Percentiles rank a stretch among this genome's conserved stretches.
Evolutionary conservation across 1,140 invertebrate genomes (phyloP).

Genomic region (Panagrolaimus sp.): DNA sequence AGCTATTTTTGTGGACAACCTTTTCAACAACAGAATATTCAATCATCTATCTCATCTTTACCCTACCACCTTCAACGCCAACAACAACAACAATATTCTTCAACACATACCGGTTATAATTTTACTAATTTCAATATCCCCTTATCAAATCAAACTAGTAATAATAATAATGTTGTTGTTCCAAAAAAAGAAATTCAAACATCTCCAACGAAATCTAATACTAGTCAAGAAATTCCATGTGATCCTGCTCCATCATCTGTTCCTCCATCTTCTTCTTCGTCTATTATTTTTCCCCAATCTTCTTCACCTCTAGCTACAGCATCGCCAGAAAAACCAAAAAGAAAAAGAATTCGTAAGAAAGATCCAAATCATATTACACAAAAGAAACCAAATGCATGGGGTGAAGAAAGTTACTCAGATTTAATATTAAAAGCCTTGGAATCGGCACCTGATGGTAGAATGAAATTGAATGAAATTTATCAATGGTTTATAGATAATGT

Average conservation of each 20-base stretch:
- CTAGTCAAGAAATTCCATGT: too few relatives aligned
- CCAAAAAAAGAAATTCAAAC: too few relatives aligned
- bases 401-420: slow-evolving; percentile 56
- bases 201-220: too few relatives aligned
- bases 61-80: too few relatives aligned
- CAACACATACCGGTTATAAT: too few relatives aligned
- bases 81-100: too few relatives aligned
- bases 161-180: too few relatives aligned
- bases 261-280: too few relatives aligned
- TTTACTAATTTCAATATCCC: too few relatives aligned
- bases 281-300: neutral
- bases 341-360: slow-evolving; percentile 44
- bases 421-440: slow-evolving; percentile 49
- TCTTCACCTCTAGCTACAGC: neutral
- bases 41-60: neutral
- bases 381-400: slow-evolving; percentile 57
- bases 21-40: neutral
- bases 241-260: too few relatives aligned
- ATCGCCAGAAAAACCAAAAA: slow-evolving; percentile 29
- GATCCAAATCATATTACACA: slow-evolving; percentile 46
- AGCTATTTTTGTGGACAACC: neutral
- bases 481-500: slow-evolving; percentile 57
- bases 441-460: slow-evolving; percentile 43
- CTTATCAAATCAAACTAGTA: too few relatives aligned
- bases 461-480: slow-evolving; percentile 58